phyloP scores from a whole-genome alignment of 2,797 vertebrate species.

The Syndactyla subalaris region DNA sequence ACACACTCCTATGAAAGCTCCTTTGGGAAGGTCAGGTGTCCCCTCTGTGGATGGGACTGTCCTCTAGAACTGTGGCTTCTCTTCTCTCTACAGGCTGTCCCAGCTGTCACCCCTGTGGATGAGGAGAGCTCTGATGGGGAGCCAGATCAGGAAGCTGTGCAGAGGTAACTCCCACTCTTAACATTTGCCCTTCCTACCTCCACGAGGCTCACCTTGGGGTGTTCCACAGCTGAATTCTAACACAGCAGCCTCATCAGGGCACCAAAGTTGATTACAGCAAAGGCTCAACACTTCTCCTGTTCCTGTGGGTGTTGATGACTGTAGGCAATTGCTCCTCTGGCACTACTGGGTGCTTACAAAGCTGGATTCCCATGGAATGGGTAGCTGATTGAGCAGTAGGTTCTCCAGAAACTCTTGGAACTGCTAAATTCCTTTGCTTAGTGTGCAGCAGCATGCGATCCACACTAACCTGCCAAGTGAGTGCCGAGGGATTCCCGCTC shows the following conservation, averaged over 20 bases:
- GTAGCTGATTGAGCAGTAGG: not conserved
- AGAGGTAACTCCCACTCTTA: conserved; percentile 87
- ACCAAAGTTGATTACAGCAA: not conserved
- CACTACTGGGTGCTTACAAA: not conserved
- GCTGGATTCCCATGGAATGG: not conserved
- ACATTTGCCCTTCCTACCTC: conserved; percentile 46
- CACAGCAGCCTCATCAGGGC: not conserved
- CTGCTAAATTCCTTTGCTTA: conserved; percentile 44
- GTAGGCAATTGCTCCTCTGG: not conserved
- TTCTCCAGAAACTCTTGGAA: conserved; percentile 15
- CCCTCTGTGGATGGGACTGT: not conserved
- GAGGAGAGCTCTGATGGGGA: conserved; percentile 98
- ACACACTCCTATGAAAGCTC: not conserved
- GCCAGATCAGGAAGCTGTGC: conserved; percentile 96
- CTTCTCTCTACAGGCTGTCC: conserved; percentile 84
- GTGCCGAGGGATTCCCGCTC: not conserved
- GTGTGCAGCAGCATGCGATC: conserved; percentile 27
- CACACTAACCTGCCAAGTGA: conserved; percentile 64
- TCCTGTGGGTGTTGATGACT: not conserved
- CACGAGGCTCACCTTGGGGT: conserved; percentile 36
- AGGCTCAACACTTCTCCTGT: not conserved
- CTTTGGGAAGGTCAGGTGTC: not conserved
- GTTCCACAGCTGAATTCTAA: not conserved
- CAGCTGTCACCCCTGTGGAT: conserved; percentile 96
- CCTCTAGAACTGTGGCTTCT: not conserved